Conservation (phyloP, 2,888 invertebrate species). For the Pyrgus malvae region DNA sequence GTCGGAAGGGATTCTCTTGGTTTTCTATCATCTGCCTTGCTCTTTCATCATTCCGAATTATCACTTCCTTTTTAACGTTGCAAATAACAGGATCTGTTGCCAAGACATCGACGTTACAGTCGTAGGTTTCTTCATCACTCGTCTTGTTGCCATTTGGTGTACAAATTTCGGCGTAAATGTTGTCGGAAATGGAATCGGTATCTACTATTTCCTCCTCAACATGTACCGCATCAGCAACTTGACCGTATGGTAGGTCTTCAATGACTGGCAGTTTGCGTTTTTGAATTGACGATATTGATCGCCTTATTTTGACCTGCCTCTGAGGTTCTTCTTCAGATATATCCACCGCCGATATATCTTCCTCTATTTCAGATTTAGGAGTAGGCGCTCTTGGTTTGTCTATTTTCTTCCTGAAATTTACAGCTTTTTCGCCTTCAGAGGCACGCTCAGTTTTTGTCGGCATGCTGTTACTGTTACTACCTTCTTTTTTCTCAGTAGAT, state of each 20-base stretch:
- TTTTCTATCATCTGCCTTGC: conserved; percentile 72
- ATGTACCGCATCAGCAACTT: conserved; percentile 85
- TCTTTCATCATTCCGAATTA: conserved; percentile 70
- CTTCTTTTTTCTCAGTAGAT: conserved; percentile 73
- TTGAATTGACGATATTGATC: conserved; percentile 79
- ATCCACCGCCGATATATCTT: conserved; percentile 61
- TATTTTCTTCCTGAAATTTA: conserved; percentile 74
- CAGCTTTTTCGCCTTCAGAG: conserved; percentile 60
- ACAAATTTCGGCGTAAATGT: conserved; percentile 88
- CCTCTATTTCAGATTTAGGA: conserved; percentile 69
- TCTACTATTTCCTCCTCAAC: conserved; percentile 69
- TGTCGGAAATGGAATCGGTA: conserved; percentile 78
- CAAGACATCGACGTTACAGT: conserved; percentile 67
- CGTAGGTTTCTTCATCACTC: conserved; percentile 68
- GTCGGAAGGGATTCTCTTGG: conserved; percentile 73
- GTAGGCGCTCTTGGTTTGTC: conserved; percentile 76
- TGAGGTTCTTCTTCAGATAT: conserved; percentile 71
- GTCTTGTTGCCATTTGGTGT: conserved; percentile 61
- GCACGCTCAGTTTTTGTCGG: conserved; percentile 72
- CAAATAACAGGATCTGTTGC: conserved; percentile 76
- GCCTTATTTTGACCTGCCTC: conserved; percentile 72
- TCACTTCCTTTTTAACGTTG: conserved; percentile 76
- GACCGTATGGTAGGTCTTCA: conserved; percentile 86
- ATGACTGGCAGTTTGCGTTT: conserved; percentile 78
- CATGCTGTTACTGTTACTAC: conserved; percentile 75